Percentiles rank a stretch among this genome's conserved stretches.
Conservation (phyloP, 2,797 vertebrate genomes). For the Falco columbarius region DNA sequence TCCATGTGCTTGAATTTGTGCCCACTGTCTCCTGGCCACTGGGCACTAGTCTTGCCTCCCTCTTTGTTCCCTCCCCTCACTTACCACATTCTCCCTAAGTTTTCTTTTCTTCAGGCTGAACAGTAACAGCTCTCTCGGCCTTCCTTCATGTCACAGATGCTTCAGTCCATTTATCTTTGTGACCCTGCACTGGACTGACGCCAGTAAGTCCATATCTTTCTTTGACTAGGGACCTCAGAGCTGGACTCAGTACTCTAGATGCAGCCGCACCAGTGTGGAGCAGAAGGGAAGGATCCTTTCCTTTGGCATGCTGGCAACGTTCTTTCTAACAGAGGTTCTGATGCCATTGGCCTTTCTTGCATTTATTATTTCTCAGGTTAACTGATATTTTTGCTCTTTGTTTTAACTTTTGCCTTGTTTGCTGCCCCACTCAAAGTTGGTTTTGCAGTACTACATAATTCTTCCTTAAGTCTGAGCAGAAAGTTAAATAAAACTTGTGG, state of each 20-base stretch:
- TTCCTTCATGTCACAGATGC: background rate
- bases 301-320: too few species aligned
- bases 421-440: background rate
- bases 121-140: background rate
- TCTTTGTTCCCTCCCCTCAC: background rate
- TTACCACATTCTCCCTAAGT: too few species aligned
- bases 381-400: background rate
- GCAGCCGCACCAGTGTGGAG: background rate
- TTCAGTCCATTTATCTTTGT: background rate
- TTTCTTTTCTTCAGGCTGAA: background rate
- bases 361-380: background rate
- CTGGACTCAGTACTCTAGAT: background rate
- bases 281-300: background rate
- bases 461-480: background rate
- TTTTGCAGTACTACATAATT: background rate
- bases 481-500: background rate
- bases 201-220: background rate
- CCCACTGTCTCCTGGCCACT: background rate
- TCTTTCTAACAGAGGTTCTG: background rate
- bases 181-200: background rate
- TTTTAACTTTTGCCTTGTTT: background rate
- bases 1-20: background rate
- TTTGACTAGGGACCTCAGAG: background rate
- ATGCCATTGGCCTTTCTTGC: background rate
- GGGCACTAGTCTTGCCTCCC: background rate